phyloP scores from a whole-genome alignment of 2,888 invertebrate genomes.

The Zootermopsis nevadensis region DNA sequence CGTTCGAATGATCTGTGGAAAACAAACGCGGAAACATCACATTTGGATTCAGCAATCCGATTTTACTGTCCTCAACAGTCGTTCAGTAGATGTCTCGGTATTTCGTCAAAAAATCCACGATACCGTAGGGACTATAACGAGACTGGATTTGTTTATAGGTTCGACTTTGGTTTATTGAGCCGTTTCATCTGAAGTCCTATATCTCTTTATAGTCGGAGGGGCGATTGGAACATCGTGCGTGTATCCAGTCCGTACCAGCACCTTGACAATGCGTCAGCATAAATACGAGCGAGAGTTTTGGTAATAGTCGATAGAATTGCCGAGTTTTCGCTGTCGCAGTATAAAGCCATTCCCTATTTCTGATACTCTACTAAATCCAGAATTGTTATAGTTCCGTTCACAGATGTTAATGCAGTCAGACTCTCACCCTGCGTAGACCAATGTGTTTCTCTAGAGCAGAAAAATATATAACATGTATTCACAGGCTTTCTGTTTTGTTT shows the following conservation, averaged over 20 bases:
- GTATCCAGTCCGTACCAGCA: not conserved
- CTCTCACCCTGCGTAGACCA: no score
- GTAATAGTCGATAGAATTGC: constrained; percentile 2
- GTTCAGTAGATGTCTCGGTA: not conserved
- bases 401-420: not conserved
- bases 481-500: no score
- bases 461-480: no score
- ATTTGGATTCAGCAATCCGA: not conserved
- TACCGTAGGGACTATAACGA: not conserved
- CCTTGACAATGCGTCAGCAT: not conserved
- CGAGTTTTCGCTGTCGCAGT: not conserved
- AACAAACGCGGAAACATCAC: not conserved
- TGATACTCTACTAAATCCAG: not conserved
- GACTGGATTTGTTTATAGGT: constrained; percentile 23
- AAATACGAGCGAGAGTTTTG: not conserved
- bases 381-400: not conserved
- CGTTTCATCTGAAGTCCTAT: constrained; percentile 8
- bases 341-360: not conserved
- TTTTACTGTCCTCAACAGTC: not conserved
- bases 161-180: constrained; percentile 23
- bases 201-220: not conserved
- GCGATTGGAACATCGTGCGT: not conserved
- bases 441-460: no score
- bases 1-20: no score
- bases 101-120: not conserved